A percentile compares a stretch with the other conserved stretches of the same genome.
phyloP scores from a whole-genome alignment of 2,888 invertebrate species.

The Acanthosepion esculentum region DNA sequence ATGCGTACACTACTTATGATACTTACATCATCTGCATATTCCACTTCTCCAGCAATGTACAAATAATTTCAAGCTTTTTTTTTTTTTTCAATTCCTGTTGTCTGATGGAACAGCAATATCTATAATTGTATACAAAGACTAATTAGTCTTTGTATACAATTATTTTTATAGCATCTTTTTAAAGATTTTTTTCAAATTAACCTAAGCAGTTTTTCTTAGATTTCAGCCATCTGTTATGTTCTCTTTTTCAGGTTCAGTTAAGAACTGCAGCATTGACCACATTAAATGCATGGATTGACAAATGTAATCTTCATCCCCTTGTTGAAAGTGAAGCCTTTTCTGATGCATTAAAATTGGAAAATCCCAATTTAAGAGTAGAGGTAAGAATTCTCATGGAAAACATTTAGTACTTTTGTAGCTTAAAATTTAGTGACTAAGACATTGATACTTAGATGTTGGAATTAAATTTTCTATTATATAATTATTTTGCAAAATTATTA shows the following conservation, averaged over 20 bases:
- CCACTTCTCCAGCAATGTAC: no score
- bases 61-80: no score
- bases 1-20: no score
- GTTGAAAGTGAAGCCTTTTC: conserved; percentile 89
- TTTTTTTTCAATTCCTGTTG: no score
- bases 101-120: no score
- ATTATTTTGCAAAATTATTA: no score
- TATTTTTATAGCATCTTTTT: not conserved
- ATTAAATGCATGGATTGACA: conserved; percentile 88
- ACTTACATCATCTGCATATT: no score
- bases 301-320: conserved; percentile 84
- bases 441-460: not conserved
- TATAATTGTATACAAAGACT: no score
- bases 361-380: conserved; percentile 87
- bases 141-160: not conserved
- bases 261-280: conserved; percentile 87
- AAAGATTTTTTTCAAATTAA: not conserved
- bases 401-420: not conserved
- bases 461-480: not conserved
- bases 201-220: not conserved
- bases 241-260: conserved; percentile 83
- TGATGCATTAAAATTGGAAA: conserved; percentile 88
- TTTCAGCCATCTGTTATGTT: not conserved
- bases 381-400: conserved; percentile 57
- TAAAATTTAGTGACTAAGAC: not conserved